These are phyloP conservation scores for Protosalanx chinensis DNA, from an alignment of 2,797 vertebrate genomes.

Conservation along the genomic window DNA sequence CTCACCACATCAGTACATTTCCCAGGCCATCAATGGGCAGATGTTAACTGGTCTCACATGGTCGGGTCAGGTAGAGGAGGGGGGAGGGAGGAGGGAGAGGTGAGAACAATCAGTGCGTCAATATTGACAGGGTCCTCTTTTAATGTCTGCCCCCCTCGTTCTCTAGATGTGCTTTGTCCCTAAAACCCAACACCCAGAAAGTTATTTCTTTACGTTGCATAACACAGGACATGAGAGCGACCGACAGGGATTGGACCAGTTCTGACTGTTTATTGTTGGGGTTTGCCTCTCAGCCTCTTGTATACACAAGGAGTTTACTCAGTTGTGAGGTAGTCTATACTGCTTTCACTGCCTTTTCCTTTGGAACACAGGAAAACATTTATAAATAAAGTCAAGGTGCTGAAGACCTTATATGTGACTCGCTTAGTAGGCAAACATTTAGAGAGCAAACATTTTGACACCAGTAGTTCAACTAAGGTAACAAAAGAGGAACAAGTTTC, in stretches of 20 bases:
- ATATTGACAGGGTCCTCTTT: conserved; percentile 49
- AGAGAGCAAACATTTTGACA: conserved; percentile 74
- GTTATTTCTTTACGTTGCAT: conserved; percentile 17
- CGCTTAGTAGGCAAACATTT: conserved; percentile 72
- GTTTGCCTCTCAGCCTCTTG: background rate
- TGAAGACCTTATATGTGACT: conserved; percentile 66
- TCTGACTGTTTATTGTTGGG: conserved; percentile 2
- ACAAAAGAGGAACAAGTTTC: conserved; percentile 61
- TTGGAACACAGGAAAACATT: conserved; percentile 53
- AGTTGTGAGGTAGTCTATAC: conserved; percentile 59
- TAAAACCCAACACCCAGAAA: background rate
- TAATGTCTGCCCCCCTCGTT: background rate
- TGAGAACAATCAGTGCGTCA: conserved; percentile 51
- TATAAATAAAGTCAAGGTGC: conserved; percentile 58
- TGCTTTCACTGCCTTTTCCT: conserved; percentile 64
- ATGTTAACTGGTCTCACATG: conserved; percentile 41
- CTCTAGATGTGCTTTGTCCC: background rate
- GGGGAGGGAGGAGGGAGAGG: background rate
- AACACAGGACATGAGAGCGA: background rate
- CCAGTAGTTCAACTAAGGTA: conserved; percentile 66
- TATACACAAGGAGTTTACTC: conserved; percentile 57
- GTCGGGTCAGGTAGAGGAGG: conserved; percentile 30
- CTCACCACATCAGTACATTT: conserved; percentile 3
- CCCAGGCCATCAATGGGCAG: conserved; percentile 38
- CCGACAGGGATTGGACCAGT: conserved; percentile 31